Conservation (phyloP, 2,797 vertebrate genomes). For the Dipus sagitta region DNA sequence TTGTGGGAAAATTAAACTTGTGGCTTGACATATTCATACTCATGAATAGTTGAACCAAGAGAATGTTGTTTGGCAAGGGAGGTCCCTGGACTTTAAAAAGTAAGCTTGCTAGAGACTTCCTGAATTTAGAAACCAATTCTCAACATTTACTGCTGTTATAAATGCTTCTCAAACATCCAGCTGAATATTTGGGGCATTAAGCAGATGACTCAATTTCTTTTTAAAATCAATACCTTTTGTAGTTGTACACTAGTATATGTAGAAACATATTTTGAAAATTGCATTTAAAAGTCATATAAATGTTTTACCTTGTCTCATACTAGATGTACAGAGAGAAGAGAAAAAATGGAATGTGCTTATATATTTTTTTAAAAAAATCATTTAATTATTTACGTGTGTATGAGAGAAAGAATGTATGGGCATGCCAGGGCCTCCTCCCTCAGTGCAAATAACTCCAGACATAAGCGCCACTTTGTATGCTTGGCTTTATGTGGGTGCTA, state of each 20-base stretch:
- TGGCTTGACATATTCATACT: background rate
- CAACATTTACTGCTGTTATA: background rate
- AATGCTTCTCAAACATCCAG: background rate
- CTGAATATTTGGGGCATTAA: background rate
- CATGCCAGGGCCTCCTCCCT: too few species aligned
- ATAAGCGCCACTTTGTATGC: too few species aligned
- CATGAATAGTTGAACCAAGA: background rate
- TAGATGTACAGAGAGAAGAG: background rate
- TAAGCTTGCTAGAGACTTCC: constrained; percentile 2
- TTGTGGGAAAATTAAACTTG: background rate
- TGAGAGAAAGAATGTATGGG: too few species aligned
- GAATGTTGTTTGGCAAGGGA: background rate
- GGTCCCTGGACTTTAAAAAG: background rate
- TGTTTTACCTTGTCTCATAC: background rate
- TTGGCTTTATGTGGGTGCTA: too few species aligned
- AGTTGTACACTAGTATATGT: constrained; percentile 10
- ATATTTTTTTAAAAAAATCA: background rate
- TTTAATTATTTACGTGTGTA: too few species aligned
- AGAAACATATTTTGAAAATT: background rate
- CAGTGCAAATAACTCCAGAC: too few species aligned
- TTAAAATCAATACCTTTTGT: background rate
- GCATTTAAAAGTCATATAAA: background rate
- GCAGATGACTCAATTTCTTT: background rate
- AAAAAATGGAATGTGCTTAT: background rate
- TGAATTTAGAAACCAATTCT: constrained; percentile 40